Base-by-base conservation (phyloP, 2,888 invertebrate genomes). In the Idaea straminata region DNA sequence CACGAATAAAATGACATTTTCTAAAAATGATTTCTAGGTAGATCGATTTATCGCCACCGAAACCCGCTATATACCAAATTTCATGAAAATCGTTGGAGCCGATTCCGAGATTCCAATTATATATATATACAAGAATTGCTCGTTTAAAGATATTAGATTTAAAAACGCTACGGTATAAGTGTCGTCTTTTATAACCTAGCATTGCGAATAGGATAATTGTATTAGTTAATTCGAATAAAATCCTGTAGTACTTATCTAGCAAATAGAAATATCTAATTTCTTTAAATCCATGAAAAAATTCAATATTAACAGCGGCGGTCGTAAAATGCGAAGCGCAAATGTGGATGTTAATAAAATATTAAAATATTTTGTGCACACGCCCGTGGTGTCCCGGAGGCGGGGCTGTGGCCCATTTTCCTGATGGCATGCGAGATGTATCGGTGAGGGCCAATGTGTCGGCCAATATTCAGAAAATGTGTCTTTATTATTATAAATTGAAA, bases 301-400 rank as follows among this genome's bases (percentile, higher is more conserved):
- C 59, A 59, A 59, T 64, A 66, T 69, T 66, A 72, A 69, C 69
- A 72, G 63, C 63, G 63, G 67, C 64, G 61, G 38, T 62, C 66
- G 65, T 74, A 74, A 72, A 68, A 66, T 67, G 67, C 35, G 66
- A 67, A 65, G 66, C 70, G 69, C 69, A 71, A 71, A 71, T 70
- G 71, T 72, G 65, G 65, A 64, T 66, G 63, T 61, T 69, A 66
- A 69, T 73, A 72, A 73, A 73, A 71, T 73, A 73, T 72, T 74
- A 72, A 74, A 72, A 72, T 72, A 72, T 72, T 71, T 74, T 66
- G 68, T 65, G 65, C 69, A 70, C 73, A 69, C 68, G 64, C 65
- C 57, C 61, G 57, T 5, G 10, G 59, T 59, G 70, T 70, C 70
- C 72, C 34, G 16, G 63, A 64, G 34, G 69, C 67, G 34, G 70